Base-by-base conservation (phyloP, 2,888 invertebrate genomes). In the Cecidostiba fungosa region DNA sequence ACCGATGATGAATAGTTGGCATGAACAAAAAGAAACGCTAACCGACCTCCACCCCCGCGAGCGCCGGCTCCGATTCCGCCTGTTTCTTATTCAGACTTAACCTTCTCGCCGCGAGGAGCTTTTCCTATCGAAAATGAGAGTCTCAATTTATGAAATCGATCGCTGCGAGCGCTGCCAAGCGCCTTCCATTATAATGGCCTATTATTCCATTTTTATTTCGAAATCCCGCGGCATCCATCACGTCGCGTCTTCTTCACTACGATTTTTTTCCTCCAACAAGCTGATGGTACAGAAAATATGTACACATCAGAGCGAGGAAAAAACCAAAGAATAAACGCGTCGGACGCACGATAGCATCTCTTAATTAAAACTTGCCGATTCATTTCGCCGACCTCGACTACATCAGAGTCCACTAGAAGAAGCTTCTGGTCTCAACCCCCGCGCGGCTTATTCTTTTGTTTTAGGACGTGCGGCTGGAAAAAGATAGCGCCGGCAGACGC, bases 291-390 rank as follows among this genome's bases (percentile, higher is more conserved):
- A n/a, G n/a, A n/a, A 32, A 43, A 43, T 1, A 43, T 43, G 6
- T 8, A 39, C 39, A 88, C 88, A 87, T 89, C 89, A 86, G 87
- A 80, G n/a, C n/a, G n/a, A n/a, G n/a, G n/a, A n/a, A n/a, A n/a
- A n/a, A n/a, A n/a, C n/a, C n/a, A n/a, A n/a, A n/a, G n/a, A n/a
- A n/a, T n/a, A n/a, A n/a, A n/a, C n/a, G n/a, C n/a, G n/a, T n/a
- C n/a, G n/a, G n/a, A 83, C 72, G 80, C 70, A 88, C 90, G 92
- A 93, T 93, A 93, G 89, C 91, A 93, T 93, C 93, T 93, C 93
- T 93, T 93, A 93, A 93, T 93, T 93, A 93, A 93, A 93, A 93
- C 91, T 93, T 93, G 92, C 93, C 93, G 92, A 93, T 93, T 93
- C 93, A 93, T 93, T 93, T 92, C 89, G 90, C 76, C 80, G 39